These are phyloP conservation scores for Hepsetus odoe DNA, from an alignment of 2,113 vertebrate genomes.

Conservation along the genomic window DNA sequence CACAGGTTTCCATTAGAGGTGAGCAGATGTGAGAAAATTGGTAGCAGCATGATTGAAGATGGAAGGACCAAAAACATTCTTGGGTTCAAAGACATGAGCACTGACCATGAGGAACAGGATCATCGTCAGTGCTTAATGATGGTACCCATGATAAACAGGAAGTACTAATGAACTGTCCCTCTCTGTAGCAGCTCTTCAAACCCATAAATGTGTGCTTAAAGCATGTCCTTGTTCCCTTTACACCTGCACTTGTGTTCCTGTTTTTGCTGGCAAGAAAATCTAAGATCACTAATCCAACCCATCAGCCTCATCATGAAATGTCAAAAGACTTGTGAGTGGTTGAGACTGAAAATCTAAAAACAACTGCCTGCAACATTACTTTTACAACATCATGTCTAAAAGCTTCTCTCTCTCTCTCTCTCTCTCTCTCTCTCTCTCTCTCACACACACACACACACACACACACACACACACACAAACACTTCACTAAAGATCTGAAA, in stretches of 20 bases:
- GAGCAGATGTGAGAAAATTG: not conserved
- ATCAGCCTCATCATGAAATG: too few relatives aligned
- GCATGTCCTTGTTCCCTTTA: constrained; percentile 9
- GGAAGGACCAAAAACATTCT: not conserved
- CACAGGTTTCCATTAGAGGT: constrained; percentile 30
- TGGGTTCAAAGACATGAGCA: not conserved
- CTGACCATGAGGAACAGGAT: not conserved
- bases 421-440: too few relatives aligned
- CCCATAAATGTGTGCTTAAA: constrained; percentile 20
- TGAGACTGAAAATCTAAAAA: too few relatives aligned
- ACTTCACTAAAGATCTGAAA: too few relatives aligned
- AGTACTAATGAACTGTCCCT: constrained; percentile 35
- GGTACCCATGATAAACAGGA: constrained; percentile 27
- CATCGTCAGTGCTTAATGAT: not conserved
- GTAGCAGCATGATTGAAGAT: not conserved
- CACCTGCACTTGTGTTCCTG: not conserved
- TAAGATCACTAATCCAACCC: too few relatives aligned
- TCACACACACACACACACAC: too few relatives aligned
- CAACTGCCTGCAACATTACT: too few relatives aligned
- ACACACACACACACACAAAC: too few relatives aligned
- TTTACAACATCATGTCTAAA: too few relatives aligned
- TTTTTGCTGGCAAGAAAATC: too few relatives aligned
- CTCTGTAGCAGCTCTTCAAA: constrained; percentile 30
- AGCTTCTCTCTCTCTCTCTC: too few relatives aligned
- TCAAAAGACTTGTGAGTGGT: too few relatives aligned